Evolutionary conservation across 2,888 invertebrate species (phyloP).

Genomic region (Xestia sexstrigata): DNA sequence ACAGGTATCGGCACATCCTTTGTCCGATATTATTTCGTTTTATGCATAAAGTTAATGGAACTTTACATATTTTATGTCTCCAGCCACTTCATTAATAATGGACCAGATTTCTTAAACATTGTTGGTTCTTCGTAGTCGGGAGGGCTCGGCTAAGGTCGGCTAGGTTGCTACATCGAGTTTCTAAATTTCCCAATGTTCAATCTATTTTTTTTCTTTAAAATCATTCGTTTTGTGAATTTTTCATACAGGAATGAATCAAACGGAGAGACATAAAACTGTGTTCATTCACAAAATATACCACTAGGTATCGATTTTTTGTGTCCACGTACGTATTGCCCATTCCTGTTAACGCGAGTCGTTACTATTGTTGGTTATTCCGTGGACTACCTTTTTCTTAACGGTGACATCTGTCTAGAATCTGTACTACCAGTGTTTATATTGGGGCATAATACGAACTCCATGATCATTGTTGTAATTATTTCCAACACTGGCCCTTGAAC

Average conservation of each 20-base stretch:
- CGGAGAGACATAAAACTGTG: not conserved
- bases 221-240: not conserved
- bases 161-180: not conserved
- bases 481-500: too few species aligned
- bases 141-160: conserved; percentile 30
- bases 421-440: too few species aligned
- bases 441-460: too few species aligned
- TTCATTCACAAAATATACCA: not conserved
- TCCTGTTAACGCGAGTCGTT: not conserved
- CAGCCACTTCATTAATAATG: conserved; percentile 62
- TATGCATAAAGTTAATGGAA: conserved; percentile 57
- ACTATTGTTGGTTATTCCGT: too few species aligned
- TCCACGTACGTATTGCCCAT: not conserved
- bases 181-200: not conserved
- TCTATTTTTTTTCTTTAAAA: not conserved
- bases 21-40: conserved; percentile 50
- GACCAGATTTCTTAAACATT: conserved; percentile 61
- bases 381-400: too few species aligned
- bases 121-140: conserved; percentile 51
- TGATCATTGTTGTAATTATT: too few species aligned
- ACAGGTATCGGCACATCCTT: conserved; percentile 55
- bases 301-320: not conserved
- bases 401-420: too few species aligned
- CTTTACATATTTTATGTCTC: conserved; percentile 59
- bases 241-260: not conserved